Percentiles rank a stretch among this genome's conserved stretches.
Conservation (phyloP, 2,888 invertebrate species). For the Tenthredo mesomela region DNA sequence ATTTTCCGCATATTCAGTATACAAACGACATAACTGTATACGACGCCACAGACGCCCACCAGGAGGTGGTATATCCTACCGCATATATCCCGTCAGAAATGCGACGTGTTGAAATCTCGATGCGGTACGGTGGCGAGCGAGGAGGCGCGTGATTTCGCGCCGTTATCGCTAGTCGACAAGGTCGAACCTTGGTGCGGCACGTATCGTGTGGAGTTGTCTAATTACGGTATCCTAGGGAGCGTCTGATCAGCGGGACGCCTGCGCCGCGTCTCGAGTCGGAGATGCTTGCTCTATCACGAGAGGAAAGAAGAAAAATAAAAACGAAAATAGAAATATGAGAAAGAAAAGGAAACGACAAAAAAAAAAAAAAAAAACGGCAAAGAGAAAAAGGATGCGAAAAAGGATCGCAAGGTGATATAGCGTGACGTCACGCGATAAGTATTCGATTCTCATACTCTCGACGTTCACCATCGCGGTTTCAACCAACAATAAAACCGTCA, state of each 20-base stretch:
- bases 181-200: not conserved
- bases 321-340: not conserved
- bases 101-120: conserved; percentile 25
- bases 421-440: conserved; percentile 38
- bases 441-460: conserved; percentile 10
- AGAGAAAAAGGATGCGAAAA: conserved; percentile 9
- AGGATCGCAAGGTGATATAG: not conserved
- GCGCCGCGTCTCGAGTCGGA: not conserved
- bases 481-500: conserved; percentile 16
- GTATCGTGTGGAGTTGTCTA: conserved; percentile 42
- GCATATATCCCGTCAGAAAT: conserved; percentile 17
- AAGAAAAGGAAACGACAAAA: not conserved
- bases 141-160: conserved; percentile 47
- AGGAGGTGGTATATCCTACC: conserved; percentile 9
- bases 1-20: not conserved
- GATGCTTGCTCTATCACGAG: conserved; percentile 14
- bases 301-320: not conserved
- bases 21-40: conserved; percentile 14
- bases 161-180: conserved; percentile 47
- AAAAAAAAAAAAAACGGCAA: not conserved
- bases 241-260: conserved; percentile 42
- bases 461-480: not conserved
- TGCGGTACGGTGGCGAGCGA: conserved; percentile 15
- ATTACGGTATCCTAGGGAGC: conserved; percentile 44
- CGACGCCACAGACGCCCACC: not conserved